A percentile compares a stretch with the other conserved stretches of the same genome.
Conservation (phyloP, 2,797 vertebrate species). For the Microchirus variegatus region DNA sequence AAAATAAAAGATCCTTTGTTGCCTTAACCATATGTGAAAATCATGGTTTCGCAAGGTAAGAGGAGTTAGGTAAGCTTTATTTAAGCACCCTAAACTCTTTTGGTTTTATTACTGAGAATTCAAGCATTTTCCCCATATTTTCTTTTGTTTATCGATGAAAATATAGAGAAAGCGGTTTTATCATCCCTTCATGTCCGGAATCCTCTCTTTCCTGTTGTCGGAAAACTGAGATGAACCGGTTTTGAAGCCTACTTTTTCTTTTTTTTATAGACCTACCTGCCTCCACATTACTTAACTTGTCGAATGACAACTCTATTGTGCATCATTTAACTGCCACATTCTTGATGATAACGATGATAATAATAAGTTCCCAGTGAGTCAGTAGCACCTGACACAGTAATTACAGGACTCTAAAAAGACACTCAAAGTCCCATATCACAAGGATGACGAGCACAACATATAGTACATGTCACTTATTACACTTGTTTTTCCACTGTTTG, state of each 20-base stretch:
- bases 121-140: too few relatives aligned
- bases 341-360: constrained; percentile 12
- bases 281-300: constrained; percentile 5
- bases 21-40: too few relatives aligned
- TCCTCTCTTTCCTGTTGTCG: constrained; percentile 76
- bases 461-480: constrained; percentile 7
- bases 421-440: constrained; percentile 32
- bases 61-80: too few relatives aligned
- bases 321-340: constrained; percentile 2
- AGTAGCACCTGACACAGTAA: constrained; percentile 44
- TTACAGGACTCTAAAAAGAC: constrained; percentile 47
- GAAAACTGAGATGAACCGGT: constrained; percentile 23
- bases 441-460: constrained; percentile 17
- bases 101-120: too few relatives aligned
- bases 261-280: constrained; percentile 30
- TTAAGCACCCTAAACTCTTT: too few relatives aligned
- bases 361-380: constrained; percentile 46
- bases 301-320: constrained; percentile 7
- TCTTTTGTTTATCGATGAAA: too few relatives aligned
- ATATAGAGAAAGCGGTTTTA: constrained; percentile 11
- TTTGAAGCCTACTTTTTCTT: constrained; percentile 26
- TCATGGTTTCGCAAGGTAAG: too few relatives aligned
- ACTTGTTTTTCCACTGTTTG: constrained; percentile 3
- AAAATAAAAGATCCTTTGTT: too few relatives aligned
- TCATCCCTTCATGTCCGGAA: constrained; percentile 58